phyloP scores from a whole-genome alignment of 1,140 invertebrate species.

The Temnothorax nylanderi region DNA sequence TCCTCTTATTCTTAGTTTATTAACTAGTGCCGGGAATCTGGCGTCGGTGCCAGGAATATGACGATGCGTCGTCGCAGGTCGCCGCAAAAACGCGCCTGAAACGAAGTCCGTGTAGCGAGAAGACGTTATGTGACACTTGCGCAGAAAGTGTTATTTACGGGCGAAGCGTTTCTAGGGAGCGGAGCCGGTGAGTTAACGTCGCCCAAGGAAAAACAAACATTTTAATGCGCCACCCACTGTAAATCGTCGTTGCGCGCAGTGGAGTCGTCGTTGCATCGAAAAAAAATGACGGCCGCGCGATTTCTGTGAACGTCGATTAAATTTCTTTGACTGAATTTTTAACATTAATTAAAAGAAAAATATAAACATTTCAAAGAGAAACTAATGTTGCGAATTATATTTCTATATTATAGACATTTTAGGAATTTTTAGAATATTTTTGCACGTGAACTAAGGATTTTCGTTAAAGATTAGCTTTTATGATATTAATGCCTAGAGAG shows the following conservation, averaged over 20 bases:
- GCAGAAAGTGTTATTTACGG: conserved; percentile 71
- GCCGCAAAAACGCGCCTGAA: conserved; percentile 63
- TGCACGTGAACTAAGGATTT: background rate
- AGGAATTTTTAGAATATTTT: background rate
- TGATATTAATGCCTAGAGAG: background rate
- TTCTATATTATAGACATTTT: background rate
- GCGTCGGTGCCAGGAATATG: conserved; percentile 47
- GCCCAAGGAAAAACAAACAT: conserved; percentile 59
- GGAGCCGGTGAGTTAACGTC: conserved; percentile 46
- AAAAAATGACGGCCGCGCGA: background rate
- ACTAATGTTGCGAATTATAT: background rate
- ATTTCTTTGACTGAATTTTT: background rate
- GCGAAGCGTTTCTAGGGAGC: conserved; percentile 22
- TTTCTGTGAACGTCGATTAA: conserved; percentile 13
- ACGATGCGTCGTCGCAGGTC: conserved; percentile 43
- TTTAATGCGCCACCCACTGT: conserved; percentile 53
- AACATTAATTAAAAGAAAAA: background rate
- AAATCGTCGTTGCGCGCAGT: conserved; percentile 31
- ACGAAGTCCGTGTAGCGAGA: conserved; percentile 67
- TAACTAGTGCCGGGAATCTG: conserved; percentile 65
- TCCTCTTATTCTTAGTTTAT: conserved; percentile 66
- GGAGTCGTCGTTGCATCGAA: background rate
- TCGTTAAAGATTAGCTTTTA: background rate
- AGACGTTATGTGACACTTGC: conserved; percentile 71
- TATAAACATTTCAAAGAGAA: background rate